Base-by-base conservation (phyloP, 1,140 invertebrate genomes). In the Tetramorium parvispinum region DNA sequence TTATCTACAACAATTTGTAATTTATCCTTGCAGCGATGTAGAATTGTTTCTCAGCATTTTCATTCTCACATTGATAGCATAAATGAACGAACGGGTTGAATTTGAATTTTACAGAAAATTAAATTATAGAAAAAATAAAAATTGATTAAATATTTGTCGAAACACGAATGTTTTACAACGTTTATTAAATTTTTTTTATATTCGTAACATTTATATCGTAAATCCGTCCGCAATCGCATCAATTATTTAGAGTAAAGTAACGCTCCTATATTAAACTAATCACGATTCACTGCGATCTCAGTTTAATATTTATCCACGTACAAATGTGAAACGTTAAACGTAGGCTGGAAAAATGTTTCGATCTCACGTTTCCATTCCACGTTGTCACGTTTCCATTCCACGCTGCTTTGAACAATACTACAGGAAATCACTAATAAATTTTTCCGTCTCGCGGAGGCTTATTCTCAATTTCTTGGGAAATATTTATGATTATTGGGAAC, bases 261-360 rank as follows among this genome's bases (percentile, higher is more conserved):
- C 10, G 43, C 40, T 59, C 1, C n/a, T 27, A 24, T 83, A 75
- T 83, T 75, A 83, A 70, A 70, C 24, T 43, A 75, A 83, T 73
- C 32, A 61, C 51, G 79, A 18, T 75, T 10, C 13, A 43, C 11
- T 73, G 43, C 7, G 55, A 59, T 83, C 57, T 75, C 53, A 37
- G 27, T 75, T 73, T 61, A 75, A 83, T 83, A 83, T 83, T 83
- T 83, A 83, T 59, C 18, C 53, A 75, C 40, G 53, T 83, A 40
- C 51, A 32, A 59, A 71, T 21, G 51, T 32, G 16, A 4, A 78
- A 70, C 37, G 51, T 32, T 57, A 32, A 32, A 32, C 32, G 51
- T 46, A 59, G 40, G 18, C 13, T 61, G 53, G 13, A 10, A 75
- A 83, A 61, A 75, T 83, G 75, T 83, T 59, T 75, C 7, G 43